phyloP scores from a whole-genome alignment of 2,888 invertebrate species.

The Drosophila algonquin region DNA sequence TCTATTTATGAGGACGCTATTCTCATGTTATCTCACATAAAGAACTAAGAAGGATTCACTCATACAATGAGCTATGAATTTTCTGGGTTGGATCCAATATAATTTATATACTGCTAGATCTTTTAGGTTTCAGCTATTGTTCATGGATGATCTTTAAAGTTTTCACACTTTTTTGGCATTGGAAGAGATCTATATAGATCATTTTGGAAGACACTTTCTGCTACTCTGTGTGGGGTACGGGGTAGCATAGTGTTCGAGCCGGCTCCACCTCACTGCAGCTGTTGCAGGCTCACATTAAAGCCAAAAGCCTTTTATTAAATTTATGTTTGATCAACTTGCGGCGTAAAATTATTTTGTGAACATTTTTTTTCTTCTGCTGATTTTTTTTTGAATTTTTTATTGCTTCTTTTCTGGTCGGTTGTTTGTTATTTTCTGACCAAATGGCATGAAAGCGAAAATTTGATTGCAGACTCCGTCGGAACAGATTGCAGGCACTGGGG shows the following conservation, averaged over 20 bases:
- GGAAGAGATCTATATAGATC: no score
- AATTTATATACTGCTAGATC: rapidly evolving
- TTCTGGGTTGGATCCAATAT: no score
- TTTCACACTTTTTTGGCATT: no score
- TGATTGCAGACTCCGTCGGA: conserved; percentile 43
- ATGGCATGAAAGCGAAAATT: conserved; percentile 77
- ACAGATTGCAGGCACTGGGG: conserved; percentile 45
- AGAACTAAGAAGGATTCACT: no score
- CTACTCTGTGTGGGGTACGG: not conserved
- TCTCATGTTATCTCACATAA: no score
- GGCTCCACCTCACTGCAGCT: conserved; percentile 4
- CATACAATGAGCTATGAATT: no score
- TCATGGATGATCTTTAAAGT: no score
- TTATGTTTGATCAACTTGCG: conserved; percentile 65
- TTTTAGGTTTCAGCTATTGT: no score
- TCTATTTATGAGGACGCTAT: not conserved
- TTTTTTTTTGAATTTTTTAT: not conserved
- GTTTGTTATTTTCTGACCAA: conserved; percentile 51
- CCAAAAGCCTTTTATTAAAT: conserved; percentile 70
- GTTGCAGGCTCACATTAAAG: conserved; percentile 34
- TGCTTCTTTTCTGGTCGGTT: conserved; percentile 17
- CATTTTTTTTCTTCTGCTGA: conserved; percentile 23
- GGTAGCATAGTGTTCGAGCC: conserved; percentile 4
- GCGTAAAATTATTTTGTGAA: conserved; percentile 53
- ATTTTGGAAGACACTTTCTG: no score